These are phyloP conservation scores for Lithobates pipiens DNA, from an alignment of 2,797 vertebrate species.

Conservation along the genomic window DNA sequence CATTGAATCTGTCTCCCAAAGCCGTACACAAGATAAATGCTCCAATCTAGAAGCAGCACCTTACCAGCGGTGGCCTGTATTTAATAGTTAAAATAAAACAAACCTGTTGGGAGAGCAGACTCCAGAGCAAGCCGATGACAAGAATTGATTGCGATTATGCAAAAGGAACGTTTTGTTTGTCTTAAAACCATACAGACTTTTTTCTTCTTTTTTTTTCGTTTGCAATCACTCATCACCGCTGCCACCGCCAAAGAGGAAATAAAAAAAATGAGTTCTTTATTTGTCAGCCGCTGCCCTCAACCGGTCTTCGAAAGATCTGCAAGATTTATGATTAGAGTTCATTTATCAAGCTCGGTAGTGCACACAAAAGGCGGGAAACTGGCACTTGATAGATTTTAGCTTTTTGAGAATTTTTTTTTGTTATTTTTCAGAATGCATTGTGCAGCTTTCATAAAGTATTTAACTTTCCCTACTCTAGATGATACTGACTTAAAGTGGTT, in stretches of 20 bases:
- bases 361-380: slow-evolving; percentile 22
- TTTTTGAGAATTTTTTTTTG: slow-evolving; percentile 15
- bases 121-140: neutral
- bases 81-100: slow-evolving; percentile 42
- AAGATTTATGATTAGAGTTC: slow-evolving; percentile 33
- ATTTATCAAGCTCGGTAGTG: slow-evolving; percentile 45
- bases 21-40: slow-evolving; percentile 16
- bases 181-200: slow-evolving; percentile 15
- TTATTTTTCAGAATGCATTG: slow-evolving; percentile 38
- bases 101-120: neutral
- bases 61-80: neutral
- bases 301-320: slow-evolving; percentile 34
- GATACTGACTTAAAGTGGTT: slow-evolving; percentile 5
- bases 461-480: neutral
- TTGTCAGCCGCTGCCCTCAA: slow-evolving; percentile 54
- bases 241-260: slow-evolving; percentile 16
- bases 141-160: slow-evolving; percentile 35
- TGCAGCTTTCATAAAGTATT: slow-evolving; percentile 9
- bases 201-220: neutral
- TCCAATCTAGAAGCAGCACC: neutral
- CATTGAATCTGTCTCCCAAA: slow-evolving; percentile 14
- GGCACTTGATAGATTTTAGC: slow-evolving; percentile 31
- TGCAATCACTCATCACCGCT: slow-evolving; percentile 28
- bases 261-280: slow-evolving; percentile 22
- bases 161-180: slow-evolving; percentile 39